These are phyloP conservation scores for Leptinotarsa tumamoca DNA, from an alignment of 2,888 invertebrate species.

Conservation along the genomic window DNA sequence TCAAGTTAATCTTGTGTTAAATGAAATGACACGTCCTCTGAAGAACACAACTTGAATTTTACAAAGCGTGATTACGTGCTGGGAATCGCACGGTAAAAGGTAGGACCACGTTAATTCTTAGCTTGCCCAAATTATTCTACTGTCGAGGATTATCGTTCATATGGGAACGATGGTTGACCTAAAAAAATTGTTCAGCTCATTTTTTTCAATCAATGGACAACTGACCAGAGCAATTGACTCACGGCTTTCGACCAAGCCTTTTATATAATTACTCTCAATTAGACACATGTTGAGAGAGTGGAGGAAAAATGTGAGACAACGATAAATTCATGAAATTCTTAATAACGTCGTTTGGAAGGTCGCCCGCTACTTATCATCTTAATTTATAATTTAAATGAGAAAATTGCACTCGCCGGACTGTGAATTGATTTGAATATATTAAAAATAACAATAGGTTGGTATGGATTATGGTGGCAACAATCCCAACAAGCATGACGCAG, in stretches of 20 bases:
- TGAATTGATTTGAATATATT: conserved; percentile 24
- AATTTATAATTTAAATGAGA: conserved; percentile 18
- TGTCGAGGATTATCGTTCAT: too few species aligned
- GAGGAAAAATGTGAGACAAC: not conserved
- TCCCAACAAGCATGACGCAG: conserved; percentile 9
- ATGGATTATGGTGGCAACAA: conserved; percentile 20
- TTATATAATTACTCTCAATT: not conserved
- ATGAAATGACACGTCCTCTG: too few species aligned
- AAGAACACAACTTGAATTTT: too few species aligned
- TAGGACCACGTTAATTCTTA: too few species aligned
- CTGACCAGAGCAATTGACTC: too few species aligned
- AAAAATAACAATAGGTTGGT: conserved; percentile 19
- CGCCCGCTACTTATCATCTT: conserved; percentile 10
- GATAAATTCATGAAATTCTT: conserved; percentile 13
- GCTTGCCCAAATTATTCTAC: too few species aligned
- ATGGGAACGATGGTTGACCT: too few species aligned
- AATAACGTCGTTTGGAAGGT: conserved; percentile 11
- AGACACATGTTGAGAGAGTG: conserved; percentile 1
- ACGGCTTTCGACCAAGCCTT: not conserved
- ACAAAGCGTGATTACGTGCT: too few species aligned
- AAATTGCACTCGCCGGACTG: not conserved
- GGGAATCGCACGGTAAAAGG: too few species aligned
- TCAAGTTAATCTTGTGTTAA: too few species aligned
- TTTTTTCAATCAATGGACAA: too few species aligned
- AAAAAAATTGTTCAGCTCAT: too few species aligned